Base-by-base conservation (phyloP, 2,797 vertebrate species). In the Brachymystax lenok region DNA sequence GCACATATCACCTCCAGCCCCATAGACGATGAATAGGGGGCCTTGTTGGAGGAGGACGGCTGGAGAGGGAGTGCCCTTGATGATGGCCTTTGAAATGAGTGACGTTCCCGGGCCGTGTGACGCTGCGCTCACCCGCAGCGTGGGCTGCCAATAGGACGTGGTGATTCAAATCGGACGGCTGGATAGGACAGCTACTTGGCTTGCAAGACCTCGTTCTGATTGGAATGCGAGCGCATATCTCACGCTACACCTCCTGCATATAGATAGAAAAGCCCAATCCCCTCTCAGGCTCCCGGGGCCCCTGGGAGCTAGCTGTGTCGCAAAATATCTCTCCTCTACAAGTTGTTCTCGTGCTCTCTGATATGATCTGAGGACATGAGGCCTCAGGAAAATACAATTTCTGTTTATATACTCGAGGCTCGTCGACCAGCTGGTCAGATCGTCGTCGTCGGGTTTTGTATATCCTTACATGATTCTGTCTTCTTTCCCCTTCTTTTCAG, bases 301-400 rank as follows among this genome's bases (percentile, higher is more conserved):
- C 52, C 33, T 33, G n/a, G 75, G 68, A 71, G 76, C 66, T 74
- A 79, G 81, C 78, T 68, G 52, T 52, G 84, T 82, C 76, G 80
- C n/a, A 74, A 88, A 82, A 88, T 80, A 79, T 64, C 81, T 85
- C 71, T 77, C 14, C 6, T 74, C 77, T 81, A 83, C 80, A 81
- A 81, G 78, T 82, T 80, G 74, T 84, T 81, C 40, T 54, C 50
- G 27, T 71, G 69, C 68, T 54, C 19, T 40, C 40, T 46, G 69
- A 46, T 14, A 51, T 24, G 24, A 24, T 24, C 24, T 24, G 24
- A 24, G 24, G 24, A 52, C 13, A 4, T n/a, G 19, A 27, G 40
- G 35, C 77, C 67, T 67, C n/a, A n/a, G 52, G 63, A 77, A 27
- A 54, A 27, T 51, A 28, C 14, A 4, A 6, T 33, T 59, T n/a